Base-by-base conservation (phyloP, 2,113 vertebrate species). In the Pogonocichla stellata region DNA sequence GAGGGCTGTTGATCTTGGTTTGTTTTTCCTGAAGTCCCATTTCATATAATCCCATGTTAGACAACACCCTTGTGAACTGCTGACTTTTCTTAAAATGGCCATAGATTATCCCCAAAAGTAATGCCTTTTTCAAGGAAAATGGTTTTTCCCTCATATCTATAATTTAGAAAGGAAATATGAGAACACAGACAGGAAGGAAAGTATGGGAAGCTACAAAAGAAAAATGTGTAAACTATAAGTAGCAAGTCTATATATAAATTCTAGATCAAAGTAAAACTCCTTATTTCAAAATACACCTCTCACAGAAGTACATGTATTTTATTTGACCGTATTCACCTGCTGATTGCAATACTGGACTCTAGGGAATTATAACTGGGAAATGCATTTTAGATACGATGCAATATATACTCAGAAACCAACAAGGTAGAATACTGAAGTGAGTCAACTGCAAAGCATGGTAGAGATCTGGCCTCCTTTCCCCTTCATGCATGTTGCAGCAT, bases 161-260 rank as follows among this genome's bases (percentile, higher is more conserved):
- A 77, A 88, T 72, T 93, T 85, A 58, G 48, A 80, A 38, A 66
- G 54, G 67, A 92, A 94, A 82, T 22, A 82, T 38, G 42, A 77
- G 20, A 90, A 94, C 42, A 53, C 12, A 74, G 53, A 60, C 53
- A 90, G 78, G 62, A 95, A 91, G 74, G 58, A 58, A 96, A 88
- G 8, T 36, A 85, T 62, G 45, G 34, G 33, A 58, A 80, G 33
- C 43, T 72, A 58, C 12, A 72, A 58, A 85, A 84, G 25, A 69
- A 54, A 83, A 73, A 61, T 43, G 38, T 48, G 58, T 69, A 83
- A 88, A 74, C 58, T 71, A 0, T 67, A 48, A 43, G 67, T 48
- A 79, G 19, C 50, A 33, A 31, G 18, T 8, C 38, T 75, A 23
- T 28, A 29, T 66, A 82, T 42, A 81, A 80, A 83, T 81, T 70